Conservation (phyloP, 1,140 invertebrate genomes). For the Tetranychus cinnabarinus region DNA sequence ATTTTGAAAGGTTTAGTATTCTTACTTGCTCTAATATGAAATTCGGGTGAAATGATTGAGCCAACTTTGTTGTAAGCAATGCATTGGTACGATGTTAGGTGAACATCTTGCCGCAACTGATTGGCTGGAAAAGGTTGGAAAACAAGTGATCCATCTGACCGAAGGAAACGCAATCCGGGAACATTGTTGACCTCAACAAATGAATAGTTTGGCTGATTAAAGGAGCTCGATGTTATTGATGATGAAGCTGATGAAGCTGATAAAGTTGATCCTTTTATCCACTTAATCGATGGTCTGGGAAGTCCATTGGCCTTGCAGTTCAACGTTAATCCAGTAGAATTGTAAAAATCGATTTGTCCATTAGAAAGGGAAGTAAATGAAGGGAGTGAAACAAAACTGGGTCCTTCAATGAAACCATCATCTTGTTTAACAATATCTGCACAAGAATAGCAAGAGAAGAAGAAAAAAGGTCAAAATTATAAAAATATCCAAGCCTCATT, state of each 20-base stretch:
- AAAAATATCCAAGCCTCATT: too few species aligned
- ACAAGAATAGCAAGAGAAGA: too few species aligned
- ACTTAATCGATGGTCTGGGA: not conserved
- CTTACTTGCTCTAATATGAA: conserved; percentile 22
- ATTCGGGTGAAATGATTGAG: conserved; percentile 20
- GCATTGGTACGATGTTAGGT: conserved; percentile 19
- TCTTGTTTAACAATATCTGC: too few species aligned
- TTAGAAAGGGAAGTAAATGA: too few species aligned
- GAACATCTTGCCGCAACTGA: conserved; percentile 15
- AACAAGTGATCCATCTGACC: conserved; percentile 47
- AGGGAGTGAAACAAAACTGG: too few species aligned
- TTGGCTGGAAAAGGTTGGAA: conserved; percentile 17
- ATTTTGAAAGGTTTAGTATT: not conserved
- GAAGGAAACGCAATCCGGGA: not conserved
- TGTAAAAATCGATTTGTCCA: not conserved
- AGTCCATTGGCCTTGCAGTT: not conserved
- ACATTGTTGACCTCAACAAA: not conserved
- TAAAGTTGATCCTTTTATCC: not conserved
- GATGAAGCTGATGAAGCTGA: not conserved
- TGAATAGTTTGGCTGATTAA: too few species aligned
- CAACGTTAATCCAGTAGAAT: not conserved
- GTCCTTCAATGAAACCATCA: too few species aligned
- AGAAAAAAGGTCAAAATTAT: too few species aligned
- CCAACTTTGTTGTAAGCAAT: conserved; percentile 21
- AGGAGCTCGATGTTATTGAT: not conserved